Conservation (phyloP, 2,113 vertebrate genomes). For the Aldabrachelys gigantea region DNA sequence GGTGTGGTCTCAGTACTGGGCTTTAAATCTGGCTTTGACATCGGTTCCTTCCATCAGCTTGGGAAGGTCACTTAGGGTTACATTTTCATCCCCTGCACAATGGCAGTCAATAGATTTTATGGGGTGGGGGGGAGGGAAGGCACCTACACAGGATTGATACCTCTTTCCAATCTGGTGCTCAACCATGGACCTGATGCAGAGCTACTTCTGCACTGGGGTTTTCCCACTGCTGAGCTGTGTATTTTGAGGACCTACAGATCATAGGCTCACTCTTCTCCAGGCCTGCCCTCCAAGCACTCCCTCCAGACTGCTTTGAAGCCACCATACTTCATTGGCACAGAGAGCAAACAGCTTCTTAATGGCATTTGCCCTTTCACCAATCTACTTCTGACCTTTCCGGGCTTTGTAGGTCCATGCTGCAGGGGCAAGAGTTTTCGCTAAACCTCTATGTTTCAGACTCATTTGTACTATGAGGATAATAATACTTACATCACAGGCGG, state of each 20-base stretch:
- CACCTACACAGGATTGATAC: not conserved
- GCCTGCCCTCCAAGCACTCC: not conserved
- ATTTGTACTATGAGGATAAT: not conserved
- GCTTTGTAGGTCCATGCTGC: not conserved
- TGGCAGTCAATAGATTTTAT: not conserved
- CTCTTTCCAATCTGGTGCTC: not conserved
- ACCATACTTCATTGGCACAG: not conserved
- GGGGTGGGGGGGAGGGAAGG: not conserved
- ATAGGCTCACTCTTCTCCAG: not conserved
- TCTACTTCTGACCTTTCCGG: not conserved
- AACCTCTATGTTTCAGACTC: not conserved
- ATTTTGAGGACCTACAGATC: not conserved
- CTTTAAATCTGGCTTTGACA: not conserved
- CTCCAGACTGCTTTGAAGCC: not conserved
- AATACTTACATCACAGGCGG: not conserved
- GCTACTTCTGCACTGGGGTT: not conserved
- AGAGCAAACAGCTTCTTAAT: not conserved
- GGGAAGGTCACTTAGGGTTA: not conserved
- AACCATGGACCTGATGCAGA: not conserved
- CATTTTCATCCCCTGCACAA: not conserved
- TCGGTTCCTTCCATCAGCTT: not conserved
- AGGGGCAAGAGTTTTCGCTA: not conserved
- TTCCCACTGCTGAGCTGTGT: not conserved
- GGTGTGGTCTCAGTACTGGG: not conserved
- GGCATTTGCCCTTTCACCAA: not conserved